Evolutionary conservation across 2,113 vertebrate species (phyloP).

Genomic region (Tragelaphus strepsiceros): DNA sequence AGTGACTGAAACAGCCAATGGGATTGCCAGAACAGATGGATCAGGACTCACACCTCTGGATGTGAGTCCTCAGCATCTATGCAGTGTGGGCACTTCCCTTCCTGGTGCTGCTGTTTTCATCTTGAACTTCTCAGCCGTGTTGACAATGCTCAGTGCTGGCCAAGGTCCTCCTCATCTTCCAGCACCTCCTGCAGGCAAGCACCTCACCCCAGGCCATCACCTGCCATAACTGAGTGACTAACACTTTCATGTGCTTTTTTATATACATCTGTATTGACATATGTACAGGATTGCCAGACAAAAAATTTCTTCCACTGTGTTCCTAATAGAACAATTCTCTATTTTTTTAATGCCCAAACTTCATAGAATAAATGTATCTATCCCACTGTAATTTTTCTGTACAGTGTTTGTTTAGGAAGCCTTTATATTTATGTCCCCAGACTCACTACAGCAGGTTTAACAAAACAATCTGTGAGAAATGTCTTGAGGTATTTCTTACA

Average conservation of each 20-base stretch:
- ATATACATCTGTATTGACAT: background rate
- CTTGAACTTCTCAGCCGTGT: slow-evolving; percentile 81
- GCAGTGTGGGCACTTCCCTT: slow-evolving; percentile 82
- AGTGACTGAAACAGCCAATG: slow-evolving; percentile 83
- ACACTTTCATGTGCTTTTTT: background rate
- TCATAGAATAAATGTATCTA: background rate
- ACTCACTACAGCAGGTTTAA: background rate
- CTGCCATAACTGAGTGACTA: background rate
- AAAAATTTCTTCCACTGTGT: background rate
- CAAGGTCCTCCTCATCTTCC: slow-evolving; percentile 83
- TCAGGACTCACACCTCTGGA: slow-evolving; percentile 76
- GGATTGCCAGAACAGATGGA: slow-evolving; percentile 79
- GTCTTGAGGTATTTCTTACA: background rate
- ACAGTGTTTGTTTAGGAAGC: background rate
- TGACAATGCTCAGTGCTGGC: slow-evolving; percentile 79
- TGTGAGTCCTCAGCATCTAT: slow-evolving; percentile 76
- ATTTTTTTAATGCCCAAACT: background rate
- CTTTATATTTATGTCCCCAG: background rate
- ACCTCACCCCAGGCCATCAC: background rate
- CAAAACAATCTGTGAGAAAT: background rate
- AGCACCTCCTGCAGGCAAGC: slow-evolving; percentile 74
- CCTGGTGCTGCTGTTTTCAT: slow-evolving; percentile 81
- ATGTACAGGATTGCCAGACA: background rate
- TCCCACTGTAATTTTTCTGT: background rate
- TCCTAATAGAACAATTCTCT: background rate